Evolutionary conservation across 1,140 invertebrate genomes (phyloP).

Genomic region (Drosophila azteca): DNA sequence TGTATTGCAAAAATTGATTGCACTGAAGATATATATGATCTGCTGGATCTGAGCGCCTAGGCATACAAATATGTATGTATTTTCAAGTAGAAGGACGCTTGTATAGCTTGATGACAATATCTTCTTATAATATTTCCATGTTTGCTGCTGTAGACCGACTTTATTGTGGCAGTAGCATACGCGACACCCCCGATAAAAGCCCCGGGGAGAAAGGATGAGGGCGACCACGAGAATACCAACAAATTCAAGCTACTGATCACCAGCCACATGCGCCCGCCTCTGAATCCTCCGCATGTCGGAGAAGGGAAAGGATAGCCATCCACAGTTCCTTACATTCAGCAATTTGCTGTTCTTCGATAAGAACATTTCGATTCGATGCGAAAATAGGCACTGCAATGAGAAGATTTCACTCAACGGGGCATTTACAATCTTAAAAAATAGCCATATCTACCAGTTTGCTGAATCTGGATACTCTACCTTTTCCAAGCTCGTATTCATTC

Average conservation of each 20-base stretch:
- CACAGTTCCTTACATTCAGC: conserved; percentile 92
- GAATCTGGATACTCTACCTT: no score
- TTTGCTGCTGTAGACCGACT: conserved; percentile 46
- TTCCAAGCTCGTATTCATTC: no score
- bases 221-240: conserved; percentile 91
- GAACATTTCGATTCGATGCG: conserved; percentile 93
- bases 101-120: not conserved
- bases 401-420: conserved; percentile 98
- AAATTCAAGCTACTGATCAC: conserved; percentile 92
- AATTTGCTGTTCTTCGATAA: conserved; percentile 96
- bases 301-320: conserved; percentile 60
- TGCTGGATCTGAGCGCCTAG: no score
- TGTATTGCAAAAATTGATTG: no score
- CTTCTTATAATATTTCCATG: no score
- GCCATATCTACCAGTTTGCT: no score
- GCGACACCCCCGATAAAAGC: conserved; percentile 84
- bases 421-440: no score
- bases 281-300: conserved; percentile 87
- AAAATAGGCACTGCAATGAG: conserved; percentile 96
- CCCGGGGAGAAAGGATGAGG: conserved; percentile 91
- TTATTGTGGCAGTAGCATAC: conserved; percentile 84
- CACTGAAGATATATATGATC: no score
- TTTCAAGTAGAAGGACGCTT: conserved; percentile 40
- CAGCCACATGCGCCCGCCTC: conserved; percentile 93
- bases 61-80: conserved; percentile 29